Evolutionary conservation across 2,113 vertebrate genomes (phyloP), one percentile per base, ranked within the genome.

Genomic region (Scytalopus superciliaris): DNA sequence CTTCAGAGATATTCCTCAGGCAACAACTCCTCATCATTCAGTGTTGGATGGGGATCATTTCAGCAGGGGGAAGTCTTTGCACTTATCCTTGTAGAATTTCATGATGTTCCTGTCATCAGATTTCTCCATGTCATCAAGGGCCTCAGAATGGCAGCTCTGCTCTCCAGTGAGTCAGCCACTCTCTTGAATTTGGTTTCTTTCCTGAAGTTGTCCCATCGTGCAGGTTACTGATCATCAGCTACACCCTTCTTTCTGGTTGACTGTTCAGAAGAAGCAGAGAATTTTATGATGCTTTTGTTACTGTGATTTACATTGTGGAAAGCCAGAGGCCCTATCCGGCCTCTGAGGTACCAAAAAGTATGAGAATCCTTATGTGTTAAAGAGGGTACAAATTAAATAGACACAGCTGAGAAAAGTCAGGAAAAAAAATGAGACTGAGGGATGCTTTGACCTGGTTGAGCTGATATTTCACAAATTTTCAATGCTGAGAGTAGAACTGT

Each of bases 401-500:
- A 69, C n/a, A 69, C 1, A 10, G 14, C 10, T 30, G 42, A 63
- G 63, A 85, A 96, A 87, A 24, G 45, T 16, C 47, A 80, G 22
- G 50, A 3, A 15, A 0, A 45, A 84, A 50, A 59, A 17, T 0
- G 50, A 96, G 39, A 28, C 42, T 0, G 1, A 44, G n/a, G 27
- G 30, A 64, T 84, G 18, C 52, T 94, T 68, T 75, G 35, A 72
- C 52, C 59, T 78, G 60, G 56, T 59, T 72, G 33, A 55, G 14
- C 31, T 87, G 91, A 44, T 76, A 95, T 84, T 96, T 95, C 76
- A 60, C 56, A 44, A 33, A 52, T 47, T 83, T 89, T 55, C 33
- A 64, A 47, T 44, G 60, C 84, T 81, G 64, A 81, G 47, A 76
- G 57, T 49, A 89, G 39, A 68, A 53, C n/a, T 76, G 15, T 76